Base-by-base conservation (phyloP, 2,888 invertebrate species). In the Cataglyphis cursor region DNA sequence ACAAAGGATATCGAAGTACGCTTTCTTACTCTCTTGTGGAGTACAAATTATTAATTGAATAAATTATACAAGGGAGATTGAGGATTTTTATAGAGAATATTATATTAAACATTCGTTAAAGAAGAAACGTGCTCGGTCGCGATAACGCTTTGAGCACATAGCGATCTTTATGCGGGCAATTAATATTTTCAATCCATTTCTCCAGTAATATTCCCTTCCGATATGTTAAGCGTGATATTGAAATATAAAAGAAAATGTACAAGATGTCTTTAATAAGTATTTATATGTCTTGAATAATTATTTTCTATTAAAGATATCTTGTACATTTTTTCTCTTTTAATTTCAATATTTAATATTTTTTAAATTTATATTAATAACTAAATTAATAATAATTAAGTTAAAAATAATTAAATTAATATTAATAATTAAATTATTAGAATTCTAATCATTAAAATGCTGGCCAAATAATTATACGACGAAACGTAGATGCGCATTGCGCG, bases 11-110 rank as follows among this genome's bases (percentile, higher is more conserved):
- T 57, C 21, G 6, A 78, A 41, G 15, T 28, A 35, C n/a, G 18
- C 28, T 31, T 66, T 66, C 24, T n/a, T 61, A 4, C 48, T 24
- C 24, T 21, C 57, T n/a, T 18, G 48, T 5, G 10, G 28, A 48
- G 48, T 48, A 10, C 28, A 54, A 76, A 44, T 57, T 21, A 10
- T n/a, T 44, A 24, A 54, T 15, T n/a, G 57, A n/a, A 57, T 66
- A 28, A 76, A 31, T 76, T 38, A 24, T n/a, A 28, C 18, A 6
- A 1, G 48, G 9, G 38, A 12, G 38, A 54, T 65, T 38, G 64
- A 65, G 28, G 54, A 74, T 62, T 38, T 65, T 24, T 38, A 21
- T 28, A 4, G 15, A 4, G 12, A 57, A 66, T 54, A 41, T 21
- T 12, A 8, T 51, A 8, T 51, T 38, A 12, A 48, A n/a, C 21